phyloP scores from a whole-genome alignment of 2,113 vertebrate genomes.

The Phrynosoma platyrhinos region DNA sequence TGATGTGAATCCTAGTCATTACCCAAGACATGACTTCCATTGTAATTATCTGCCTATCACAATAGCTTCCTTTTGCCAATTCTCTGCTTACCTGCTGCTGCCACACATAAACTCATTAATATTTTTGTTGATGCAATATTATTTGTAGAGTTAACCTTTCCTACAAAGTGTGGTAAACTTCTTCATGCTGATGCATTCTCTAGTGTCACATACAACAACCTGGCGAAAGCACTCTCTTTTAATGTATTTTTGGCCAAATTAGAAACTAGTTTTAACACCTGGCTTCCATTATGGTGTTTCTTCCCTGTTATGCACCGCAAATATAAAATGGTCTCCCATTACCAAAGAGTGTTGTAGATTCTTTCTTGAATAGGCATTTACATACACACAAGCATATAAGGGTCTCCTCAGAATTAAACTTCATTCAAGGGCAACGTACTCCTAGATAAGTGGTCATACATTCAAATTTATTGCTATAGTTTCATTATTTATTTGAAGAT shows the following conservation, averaged over 20 bases:
- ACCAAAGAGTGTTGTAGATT: slow-evolving; percentile 48
- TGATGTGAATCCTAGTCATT: slow-evolving; percentile 76
- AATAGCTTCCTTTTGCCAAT: slow-evolving; percentile 59
- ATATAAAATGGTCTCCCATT: slow-evolving; percentile 61
- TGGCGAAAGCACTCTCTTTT: slow-evolving; percentile 70
- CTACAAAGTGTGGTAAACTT: slow-evolving; percentile 63
- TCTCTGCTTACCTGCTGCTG: slow-evolving; percentile 67
- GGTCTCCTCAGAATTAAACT: neutral
- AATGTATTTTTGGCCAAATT: slow-evolving; percentile 77
- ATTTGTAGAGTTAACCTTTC: slow-evolving; percentile 73
- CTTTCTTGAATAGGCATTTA: slow-evolving; percentile 50
- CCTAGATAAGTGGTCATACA: neutral
- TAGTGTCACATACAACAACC: slow-evolving; percentile 66
- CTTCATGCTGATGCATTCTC: slow-evolving; percentile 75
- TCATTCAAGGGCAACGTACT: neutral
- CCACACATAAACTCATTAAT: slow-evolving; percentile 73
- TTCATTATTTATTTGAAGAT: neutral
- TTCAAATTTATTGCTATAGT: neutral
- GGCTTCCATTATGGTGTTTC: slow-evolving; percentile 64
- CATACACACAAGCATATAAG: neutral
- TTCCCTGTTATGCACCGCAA: slow-evolving; percentile 64
- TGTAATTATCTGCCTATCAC: slow-evolving; percentile 73
- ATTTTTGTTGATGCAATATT: slow-evolving; percentile 58
- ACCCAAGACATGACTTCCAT: slow-evolving; percentile 74
- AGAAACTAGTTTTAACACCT: slow-evolving; percentile 76